phyloP scores from a whole-genome alignment of 2,113 vertebrate genomes.

The Sapayoa aenigma region DNA sequence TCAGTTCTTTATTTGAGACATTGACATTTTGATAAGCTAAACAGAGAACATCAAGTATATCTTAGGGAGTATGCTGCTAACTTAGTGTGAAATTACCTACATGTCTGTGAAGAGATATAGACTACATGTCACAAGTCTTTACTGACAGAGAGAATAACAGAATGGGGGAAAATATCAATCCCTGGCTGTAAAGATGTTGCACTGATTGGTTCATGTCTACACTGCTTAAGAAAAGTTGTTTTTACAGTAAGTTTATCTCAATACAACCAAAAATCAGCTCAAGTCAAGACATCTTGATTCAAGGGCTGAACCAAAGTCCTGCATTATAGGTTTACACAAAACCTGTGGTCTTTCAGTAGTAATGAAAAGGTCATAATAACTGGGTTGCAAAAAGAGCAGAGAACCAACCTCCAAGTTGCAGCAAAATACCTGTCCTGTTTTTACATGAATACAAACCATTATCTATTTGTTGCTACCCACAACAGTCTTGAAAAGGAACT shows the following conservation, averaged over 20 bases:
- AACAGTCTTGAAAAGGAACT: background rate
- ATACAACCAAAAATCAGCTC: background rate
- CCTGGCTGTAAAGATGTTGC: background rate
- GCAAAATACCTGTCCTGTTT: background rate
- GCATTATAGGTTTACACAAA: background rate
- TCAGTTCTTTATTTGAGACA: background rate
- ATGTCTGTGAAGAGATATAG: background rate
- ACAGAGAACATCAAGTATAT: background rate
- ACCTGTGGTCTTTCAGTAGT: background rate
- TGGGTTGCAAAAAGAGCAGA: background rate
- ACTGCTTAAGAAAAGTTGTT: background rate
- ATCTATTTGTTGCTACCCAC: background rate
- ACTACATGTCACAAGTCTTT: background rate
- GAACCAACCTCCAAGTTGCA: background rate
- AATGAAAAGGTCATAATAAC: background rate
- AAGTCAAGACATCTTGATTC: background rate
- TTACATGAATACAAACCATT: accelerated
- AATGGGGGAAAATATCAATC: background rate
- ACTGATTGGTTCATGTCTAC: background rate
- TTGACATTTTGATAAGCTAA: background rate
- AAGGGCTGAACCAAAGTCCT: background rate
- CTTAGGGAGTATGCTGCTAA: background rate
- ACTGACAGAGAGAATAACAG: background rate
- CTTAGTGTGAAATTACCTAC: background rate
- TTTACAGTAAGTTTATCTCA: background rate